These are phyloP conservation scores for Cottoperca gobio DNA, from an alignment of 2,797 vertebrate species.

Conservation along the genomic window DNA sequence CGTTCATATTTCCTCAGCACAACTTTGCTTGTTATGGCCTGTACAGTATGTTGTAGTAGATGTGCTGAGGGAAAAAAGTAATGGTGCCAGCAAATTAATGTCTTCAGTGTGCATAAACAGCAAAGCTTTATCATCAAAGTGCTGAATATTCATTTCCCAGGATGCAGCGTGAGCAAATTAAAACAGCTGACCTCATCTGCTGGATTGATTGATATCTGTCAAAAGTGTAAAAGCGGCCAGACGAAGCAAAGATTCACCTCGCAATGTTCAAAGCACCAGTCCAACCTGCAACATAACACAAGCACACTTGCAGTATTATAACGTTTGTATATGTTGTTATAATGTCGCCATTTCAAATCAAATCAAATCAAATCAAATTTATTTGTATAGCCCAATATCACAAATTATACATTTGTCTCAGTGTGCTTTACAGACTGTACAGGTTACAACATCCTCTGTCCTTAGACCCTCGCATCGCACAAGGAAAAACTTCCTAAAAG, in stretches of 20 bases:
- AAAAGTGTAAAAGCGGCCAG: conserved; percentile 54
- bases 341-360: not conserved
- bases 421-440: no score
- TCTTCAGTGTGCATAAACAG: conserved; percentile 70
- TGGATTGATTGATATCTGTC: conserved; percentile 78
- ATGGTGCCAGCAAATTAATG: conserved; percentile 62
- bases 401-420: no score
- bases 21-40: conserved; percentile 13
- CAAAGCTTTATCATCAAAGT: conserved; percentile 66
- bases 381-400: no score
- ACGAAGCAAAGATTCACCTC: conserved; percentile 67
- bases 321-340: not conserved
- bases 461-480: no score
- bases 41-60: conserved; percentile 18
- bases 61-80: conserved; percentile 30
- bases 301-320: not conserved
- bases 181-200: conserved; percentile 73
- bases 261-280: conserved; percentile 25
- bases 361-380: no score
- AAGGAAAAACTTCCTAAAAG: no score
- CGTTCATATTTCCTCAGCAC: conserved; percentile 12
- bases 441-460: no score
- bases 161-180: conserved; percentile 66
- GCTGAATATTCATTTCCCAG: conserved; percentile 78
- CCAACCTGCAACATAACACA: not conserved